Conservation (phyloP, 35 echinoderm and acorn worm species). For the Apostichopus parvimensis region DNA sequence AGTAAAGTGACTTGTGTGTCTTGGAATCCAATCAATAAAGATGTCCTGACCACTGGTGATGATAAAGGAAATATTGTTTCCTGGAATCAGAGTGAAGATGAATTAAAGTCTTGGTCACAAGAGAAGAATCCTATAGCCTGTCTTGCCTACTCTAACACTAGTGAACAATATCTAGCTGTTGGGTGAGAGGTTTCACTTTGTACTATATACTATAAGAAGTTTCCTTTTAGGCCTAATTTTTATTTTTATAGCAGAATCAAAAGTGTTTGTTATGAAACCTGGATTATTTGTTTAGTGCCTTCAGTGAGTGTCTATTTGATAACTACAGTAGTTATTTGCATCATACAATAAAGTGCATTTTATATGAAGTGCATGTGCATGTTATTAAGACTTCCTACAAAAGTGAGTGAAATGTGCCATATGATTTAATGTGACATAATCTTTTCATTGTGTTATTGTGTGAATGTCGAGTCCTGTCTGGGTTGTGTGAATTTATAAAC, state of each 20-base stretch:
- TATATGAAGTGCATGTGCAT: not conserved
- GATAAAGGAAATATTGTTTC: constrained; percentile 81
- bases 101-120: constrained; percentile 60
- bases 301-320: too few species aligned
- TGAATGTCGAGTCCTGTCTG: too few species aligned
- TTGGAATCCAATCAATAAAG: constrained; percentile 62
- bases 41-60: constrained; percentile 79
- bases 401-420: too few species aligned
- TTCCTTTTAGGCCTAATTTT: not conserved
- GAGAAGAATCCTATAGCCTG: constrained; percentile 64
- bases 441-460: too few species aligned
- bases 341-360: not conserved
- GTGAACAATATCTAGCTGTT: constrained; percentile 60
- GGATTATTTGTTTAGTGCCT: too few species aligned
- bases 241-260: too few species aligned
- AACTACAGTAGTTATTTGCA: too few species aligned
- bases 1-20: constrained; percentile 77
- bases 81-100: constrained; percentile 71
- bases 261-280: too few species aligned
- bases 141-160: constrained; percentile 60
- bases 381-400: not conserved
- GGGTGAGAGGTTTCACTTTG: constrained; percentile 50
- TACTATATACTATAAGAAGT: not conserved
- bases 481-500: too few species aligned
- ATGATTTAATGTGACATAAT: too few species aligned